These are phyloP conservation scores for Caenorhabditis tropicalis DNA, from an alignment of 1,140 invertebrate species.

Conservation along the genomic window DNA sequence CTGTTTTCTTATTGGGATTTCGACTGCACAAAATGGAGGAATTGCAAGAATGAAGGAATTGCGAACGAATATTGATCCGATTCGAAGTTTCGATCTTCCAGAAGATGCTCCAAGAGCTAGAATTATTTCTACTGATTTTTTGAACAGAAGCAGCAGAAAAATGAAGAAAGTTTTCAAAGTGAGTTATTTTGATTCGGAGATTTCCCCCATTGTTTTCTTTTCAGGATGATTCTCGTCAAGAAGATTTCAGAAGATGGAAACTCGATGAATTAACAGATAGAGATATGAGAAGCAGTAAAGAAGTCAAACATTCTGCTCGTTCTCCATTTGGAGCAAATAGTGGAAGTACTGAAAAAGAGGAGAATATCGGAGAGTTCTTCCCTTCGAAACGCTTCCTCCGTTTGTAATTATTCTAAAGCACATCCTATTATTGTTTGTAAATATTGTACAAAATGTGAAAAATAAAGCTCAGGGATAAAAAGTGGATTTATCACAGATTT, in stretches of 20 bases:
- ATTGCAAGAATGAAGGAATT: conserved; percentile 23
- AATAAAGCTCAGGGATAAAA: not conserved
- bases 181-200: not conserved
- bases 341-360: conserved; percentile 9
- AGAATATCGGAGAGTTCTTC: conserved; percentile 17
- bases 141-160: conserved; percentile 27
- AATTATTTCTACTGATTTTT: conserved; percentile 15
- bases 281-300: conserved; percentile 35
- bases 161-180: conserved; percentile 14
- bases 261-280: conserved; percentile 7
- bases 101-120: conserved; percentile 7
- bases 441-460: too few species aligned
- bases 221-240: conserved; percentile 26
- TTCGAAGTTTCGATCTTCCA: conserved; percentile 13
- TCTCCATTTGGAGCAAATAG: not conserved
- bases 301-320: conserved; percentile 3
- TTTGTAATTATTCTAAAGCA: not conserved
- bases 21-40: not conserved
- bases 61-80: conserved; percentile 14
- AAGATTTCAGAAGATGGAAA: conserved; percentile 38
- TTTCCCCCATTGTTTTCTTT: not conserved
- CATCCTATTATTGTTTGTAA: not conserved
- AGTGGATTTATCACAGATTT: not conserved
- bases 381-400: not conserved
- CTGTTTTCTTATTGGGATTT: not conserved